phyloP scores from a whole-genome alignment of 2,797 vertebrate genomes.

The Catostomus latipinnis region DNA sequence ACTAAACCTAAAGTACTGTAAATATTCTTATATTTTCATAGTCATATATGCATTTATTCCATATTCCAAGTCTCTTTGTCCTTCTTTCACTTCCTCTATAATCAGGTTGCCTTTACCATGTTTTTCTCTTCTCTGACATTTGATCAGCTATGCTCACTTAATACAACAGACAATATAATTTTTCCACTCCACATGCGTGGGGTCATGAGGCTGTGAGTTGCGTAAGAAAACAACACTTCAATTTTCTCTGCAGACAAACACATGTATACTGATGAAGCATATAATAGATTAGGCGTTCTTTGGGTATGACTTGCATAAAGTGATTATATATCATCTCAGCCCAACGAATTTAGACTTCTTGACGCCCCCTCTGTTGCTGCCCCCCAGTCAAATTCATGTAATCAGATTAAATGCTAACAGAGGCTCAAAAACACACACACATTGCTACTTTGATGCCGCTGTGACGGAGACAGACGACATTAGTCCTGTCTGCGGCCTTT shows the following conservation, averaged over 20 bases:
- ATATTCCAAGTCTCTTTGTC: too few relatives aligned
- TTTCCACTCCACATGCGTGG: slow-evolving; percentile 41
- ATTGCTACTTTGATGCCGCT: slow-evolving; percentile 74
- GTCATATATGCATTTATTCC: too few relatives aligned
- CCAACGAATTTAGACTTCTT: slow-evolving; percentile 84
- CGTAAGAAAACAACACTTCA: slow-evolving; percentile 43
- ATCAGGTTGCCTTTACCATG: too few relatives aligned
- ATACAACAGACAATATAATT: slow-evolving; percentile 32
- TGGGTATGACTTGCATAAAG: slow-evolving; percentile 80
- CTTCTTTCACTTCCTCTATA: too few relatives aligned
- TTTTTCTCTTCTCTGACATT: too few relatives aligned
- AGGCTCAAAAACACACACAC: slow-evolving; percentile 73
- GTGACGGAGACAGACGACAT: slow-evolving; percentile 80
- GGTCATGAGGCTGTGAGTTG: slow-evolving; percentile 14
- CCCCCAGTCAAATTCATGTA: slow-evolving; percentile 76
- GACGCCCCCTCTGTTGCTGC: slow-evolving; percentile 77
- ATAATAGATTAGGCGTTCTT: slow-evolving; percentile 78
- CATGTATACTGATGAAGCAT: slow-evolving; percentile 63
- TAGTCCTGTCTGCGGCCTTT: slow-evolving; percentile 76
- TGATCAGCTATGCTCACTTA: slow-evolving; percentile 1
- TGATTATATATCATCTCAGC: slow-evolving; percentile 79
- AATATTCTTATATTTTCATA: too few relatives aligned
- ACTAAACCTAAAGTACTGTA: too few relatives aligned
- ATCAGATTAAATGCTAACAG: slow-evolving; percentile 85
- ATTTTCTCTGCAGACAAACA: slow-evolving; percentile 34